phyloP scores from a whole-genome alignment of 1,140 invertebrate genomes.

The Leguminivora glycinivorella region DNA sequence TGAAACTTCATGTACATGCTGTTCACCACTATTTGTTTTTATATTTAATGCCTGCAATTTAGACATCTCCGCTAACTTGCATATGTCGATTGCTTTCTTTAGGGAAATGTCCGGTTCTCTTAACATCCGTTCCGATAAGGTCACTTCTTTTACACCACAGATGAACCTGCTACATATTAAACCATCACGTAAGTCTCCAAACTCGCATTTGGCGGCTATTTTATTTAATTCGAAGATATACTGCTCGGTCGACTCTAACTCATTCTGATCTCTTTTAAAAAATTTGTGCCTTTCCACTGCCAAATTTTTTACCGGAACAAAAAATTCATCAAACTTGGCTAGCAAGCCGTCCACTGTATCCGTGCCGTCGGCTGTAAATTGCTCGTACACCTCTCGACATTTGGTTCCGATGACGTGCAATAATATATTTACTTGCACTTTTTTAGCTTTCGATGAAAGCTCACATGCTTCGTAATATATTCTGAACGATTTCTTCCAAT shows the following conservation, averaged over 20 bases:
- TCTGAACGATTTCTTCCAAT: conserved; percentile 36
- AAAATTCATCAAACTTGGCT: conserved; percentile 35
- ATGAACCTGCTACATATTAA: conserved; percentile 36
- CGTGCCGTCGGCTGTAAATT: conserved; percentile 31
- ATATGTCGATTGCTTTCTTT: conserved; percentile 30
- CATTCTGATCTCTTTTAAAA: conserved; percentile 37
- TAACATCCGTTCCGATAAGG: conserved; percentile 18
- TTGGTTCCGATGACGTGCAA: conserved; percentile 33
- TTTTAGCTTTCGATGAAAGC: conserved; percentile 30
- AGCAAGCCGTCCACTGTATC: conserved; percentile 29
- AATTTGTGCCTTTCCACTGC: conserved; percentile 41
- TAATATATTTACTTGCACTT: conserved; percentile 33
- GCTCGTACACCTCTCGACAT: conserved; percentile 38
- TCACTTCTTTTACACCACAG: conserved; percentile 30
- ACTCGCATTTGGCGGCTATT: conserved; percentile 38
- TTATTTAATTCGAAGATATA: conserved; percentile 39
- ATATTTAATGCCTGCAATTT: conserved; percentile 24
- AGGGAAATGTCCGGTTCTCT: conserved; percentile 24
- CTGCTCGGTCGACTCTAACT: conserved; percentile 34
- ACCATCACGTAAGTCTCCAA: conserved; percentile 32
- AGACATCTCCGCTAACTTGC: conserved; percentile 28
- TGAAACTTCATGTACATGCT: conserved; percentile 9
- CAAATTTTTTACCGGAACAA: conserved; percentile 40
- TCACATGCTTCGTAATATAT: conserved; percentile 39
- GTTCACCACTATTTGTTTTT: conserved; percentile 15